Evolutionary conservation across 2,888 invertebrate species (phyloP).

Genomic region (Macrophya annulata): DNA sequence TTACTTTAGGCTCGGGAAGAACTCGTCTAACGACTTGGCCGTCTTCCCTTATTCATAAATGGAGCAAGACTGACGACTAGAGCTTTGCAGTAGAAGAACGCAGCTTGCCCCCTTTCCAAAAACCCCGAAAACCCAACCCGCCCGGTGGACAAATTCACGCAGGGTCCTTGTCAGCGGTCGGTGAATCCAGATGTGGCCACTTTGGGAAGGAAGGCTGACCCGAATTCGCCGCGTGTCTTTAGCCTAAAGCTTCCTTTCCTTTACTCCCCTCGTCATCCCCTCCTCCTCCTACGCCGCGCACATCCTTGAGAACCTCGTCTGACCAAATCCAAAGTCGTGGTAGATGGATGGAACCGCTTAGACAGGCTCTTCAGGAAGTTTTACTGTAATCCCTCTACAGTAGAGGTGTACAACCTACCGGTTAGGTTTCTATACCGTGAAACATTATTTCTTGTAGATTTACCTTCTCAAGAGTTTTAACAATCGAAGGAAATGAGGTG

Average conservation of each 20-base stretch:
- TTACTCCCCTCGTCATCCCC: not conserved
- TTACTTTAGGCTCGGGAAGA: slow-evolving; percentile 40
- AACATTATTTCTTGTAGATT: not conserved
- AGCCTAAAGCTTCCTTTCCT: slow-evolving; percentile 29
- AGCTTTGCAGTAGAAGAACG: slow-evolving; percentile 13
- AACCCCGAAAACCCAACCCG: not conserved
- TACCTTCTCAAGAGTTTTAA: not conserved
- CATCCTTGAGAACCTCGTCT: not conserved
- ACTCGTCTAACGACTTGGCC: slow-evolving; percentile 53
- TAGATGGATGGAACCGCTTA: slow-evolving; percentile 51
- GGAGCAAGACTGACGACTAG: slow-evolving; percentile 48
- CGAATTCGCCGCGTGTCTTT: slow-evolving; percentile 32
- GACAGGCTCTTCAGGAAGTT: slow-evolving; percentile 41
- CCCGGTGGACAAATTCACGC: slow-evolving; percentile 44
- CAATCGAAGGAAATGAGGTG: not conserved
- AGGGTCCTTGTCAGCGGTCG: slow-evolving; percentile 37
- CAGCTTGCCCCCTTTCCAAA: not conserved
- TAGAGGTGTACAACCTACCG: not conserved
- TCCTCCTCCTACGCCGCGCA: no score
- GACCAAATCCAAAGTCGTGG: slow-evolving; percentile 23
- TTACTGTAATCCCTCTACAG: slow-evolving; percentile 33
- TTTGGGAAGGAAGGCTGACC: slow-evolving; percentile 23
- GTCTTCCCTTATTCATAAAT: slow-evolving; percentile 56
- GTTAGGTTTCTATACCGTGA: not conserved
- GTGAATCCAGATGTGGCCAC: slow-evolving; percentile 39